These are phyloP conservation scores for Telmatochromis bifrenatus DNA, from an alignment of 2,113 vertebrate species.

Conservation along the genomic window DNA sequence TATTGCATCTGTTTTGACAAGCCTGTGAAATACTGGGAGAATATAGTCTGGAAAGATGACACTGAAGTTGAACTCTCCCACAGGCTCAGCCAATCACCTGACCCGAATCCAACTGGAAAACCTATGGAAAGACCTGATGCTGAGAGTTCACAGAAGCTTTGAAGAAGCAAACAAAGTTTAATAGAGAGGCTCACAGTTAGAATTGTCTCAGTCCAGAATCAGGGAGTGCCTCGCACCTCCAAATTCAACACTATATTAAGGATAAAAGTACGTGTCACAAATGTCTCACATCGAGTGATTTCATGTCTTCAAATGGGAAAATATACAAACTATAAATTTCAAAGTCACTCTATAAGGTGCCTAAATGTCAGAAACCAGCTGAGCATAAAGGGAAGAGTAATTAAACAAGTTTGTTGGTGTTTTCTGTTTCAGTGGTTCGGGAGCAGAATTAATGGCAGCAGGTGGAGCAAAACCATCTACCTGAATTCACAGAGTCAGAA, in stretches of 20 bases:
- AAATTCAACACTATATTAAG: neutral
- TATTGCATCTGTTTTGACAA: neutral
- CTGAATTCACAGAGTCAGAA: neutral
- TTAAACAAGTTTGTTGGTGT: neutral
- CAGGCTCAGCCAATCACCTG: neutral
- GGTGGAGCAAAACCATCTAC: conserved; percentile 11
- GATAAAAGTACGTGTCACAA: neutral
- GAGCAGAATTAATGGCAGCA: neutral
- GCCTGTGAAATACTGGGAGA: neutral
- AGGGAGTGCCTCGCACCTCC: neutral
- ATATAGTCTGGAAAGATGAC: neutral
- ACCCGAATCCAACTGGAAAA: neutral
- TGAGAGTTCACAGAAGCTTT: neutral
- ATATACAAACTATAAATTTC: neutral
- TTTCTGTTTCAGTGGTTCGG: neutral
- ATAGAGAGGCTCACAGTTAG: rapidly evolving
- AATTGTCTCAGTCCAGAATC: neutral
- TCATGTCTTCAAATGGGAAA: neutral
- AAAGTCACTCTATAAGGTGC: neutral
- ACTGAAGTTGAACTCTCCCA: neutral
- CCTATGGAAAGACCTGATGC: neutral
- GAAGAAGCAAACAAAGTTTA: neutral
- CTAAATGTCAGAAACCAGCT: neutral
- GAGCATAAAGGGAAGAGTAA: neutral
- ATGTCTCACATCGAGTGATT: neutral